phyloP scores from a whole-genome alignment of 64 coral and sea anemone genomes.

The Acropora tenuis region DNA sequence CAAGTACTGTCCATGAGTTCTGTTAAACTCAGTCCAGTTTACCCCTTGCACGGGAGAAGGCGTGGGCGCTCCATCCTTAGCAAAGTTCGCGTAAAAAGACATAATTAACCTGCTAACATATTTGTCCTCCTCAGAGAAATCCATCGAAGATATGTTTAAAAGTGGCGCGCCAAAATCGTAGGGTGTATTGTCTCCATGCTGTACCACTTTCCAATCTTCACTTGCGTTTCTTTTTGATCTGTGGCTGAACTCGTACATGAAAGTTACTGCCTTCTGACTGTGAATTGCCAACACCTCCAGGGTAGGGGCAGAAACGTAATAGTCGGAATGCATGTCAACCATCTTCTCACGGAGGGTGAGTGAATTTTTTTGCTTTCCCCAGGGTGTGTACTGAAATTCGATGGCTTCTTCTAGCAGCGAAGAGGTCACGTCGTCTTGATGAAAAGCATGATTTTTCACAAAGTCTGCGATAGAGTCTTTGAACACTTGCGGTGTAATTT shows the following conservation, averaged over 20 bases:
- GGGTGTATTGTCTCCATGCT: constrained; percentile 67
- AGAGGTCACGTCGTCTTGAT: background rate
- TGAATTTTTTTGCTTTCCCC: constrained; percentile 46
- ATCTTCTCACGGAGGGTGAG: constrained; percentile 42
- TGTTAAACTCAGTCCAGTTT: constrained; percentile 62
- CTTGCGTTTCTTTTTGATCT: constrained; percentile 28
- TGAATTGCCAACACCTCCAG: constrained; percentile 65
- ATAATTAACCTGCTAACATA: constrained; percentile 84
- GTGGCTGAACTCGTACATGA: constrained; percentile 79
- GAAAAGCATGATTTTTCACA: background rate
- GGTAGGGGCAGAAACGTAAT: constrained; percentile 71
- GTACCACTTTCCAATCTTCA: constrained; percentile 44
- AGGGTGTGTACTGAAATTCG: constrained; percentile 81
- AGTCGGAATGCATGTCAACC: constrained; percentile 75
- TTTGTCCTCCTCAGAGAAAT: constrained; percentile 61
- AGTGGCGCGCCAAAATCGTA: constrained; percentile 85
- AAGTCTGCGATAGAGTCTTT: constrained; percentile 35
- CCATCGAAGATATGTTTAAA: constrained; percentile 37
- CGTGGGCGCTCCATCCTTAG: constrained; percentile 73
- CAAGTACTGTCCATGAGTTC: constrained; percentile 47
- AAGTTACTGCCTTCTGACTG: constrained; percentile 45
- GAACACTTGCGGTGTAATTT: constrained; percentile 16
- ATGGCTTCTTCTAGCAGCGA: constrained; percentile 54
- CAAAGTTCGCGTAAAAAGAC: constrained; percentile 78
- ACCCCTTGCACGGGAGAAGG: constrained; percentile 30